Evolutionary conservation across 2,113 vertebrate species (phyloP).

Genomic region (Perca flavescens): DNA sequence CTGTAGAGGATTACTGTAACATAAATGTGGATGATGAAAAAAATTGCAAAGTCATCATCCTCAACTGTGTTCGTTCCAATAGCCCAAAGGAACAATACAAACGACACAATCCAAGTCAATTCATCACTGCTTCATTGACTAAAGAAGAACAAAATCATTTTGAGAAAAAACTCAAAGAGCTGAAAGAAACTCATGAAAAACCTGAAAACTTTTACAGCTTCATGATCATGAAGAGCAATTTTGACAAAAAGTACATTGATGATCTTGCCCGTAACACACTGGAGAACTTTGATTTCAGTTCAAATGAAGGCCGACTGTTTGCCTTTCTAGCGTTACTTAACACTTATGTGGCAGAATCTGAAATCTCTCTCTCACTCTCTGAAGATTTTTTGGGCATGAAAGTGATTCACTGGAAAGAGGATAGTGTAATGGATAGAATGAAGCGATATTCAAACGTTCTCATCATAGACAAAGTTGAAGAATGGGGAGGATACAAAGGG

Average conservation of each 20-base stretch:
- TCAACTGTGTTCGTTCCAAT: slow-evolving; percentile 72
- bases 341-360: slow-evolving; percentile 42
- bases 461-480: slow-evolving; percentile 26
- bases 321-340: slow-evolving; percentile 61
- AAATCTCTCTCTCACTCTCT: slow-evolving; percentile 55
- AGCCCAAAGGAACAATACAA: slow-evolving; percentile 22
- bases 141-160: slow-evolving; percentile 63
- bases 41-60: slow-evolving; percentile 52
- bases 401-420: accelerated
- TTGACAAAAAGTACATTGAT: slow-evolving; percentile 39
- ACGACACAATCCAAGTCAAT: slow-evolving; percentile 22
- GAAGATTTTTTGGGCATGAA: slow-evolving; percentile 63
- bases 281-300: slow-evolving; percentile 47
- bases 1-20: not conserved
- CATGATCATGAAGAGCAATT: slow-evolving; percentile 77
- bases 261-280: slow-evolving; percentile 54
- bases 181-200: slow-evolving; percentile 68
- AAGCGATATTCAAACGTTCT: slow-evolving; percentile 51
- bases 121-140: slow-evolving; percentile 58
- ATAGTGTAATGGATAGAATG: slow-evolving; percentile 63
- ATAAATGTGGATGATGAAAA: not conserved
- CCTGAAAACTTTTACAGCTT: slow-evolving; percentile 78
- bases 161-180: slow-evolving; percentile 68
- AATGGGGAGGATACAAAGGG: slow-evolving; percentile 27
- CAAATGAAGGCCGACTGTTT: slow-evolving; percentile 34